These are phyloP conservation scores for Gymnoscopelus microlampas DNA, from an alignment of 2,797 vertebrate species.

Conservation along the genomic window DNA sequence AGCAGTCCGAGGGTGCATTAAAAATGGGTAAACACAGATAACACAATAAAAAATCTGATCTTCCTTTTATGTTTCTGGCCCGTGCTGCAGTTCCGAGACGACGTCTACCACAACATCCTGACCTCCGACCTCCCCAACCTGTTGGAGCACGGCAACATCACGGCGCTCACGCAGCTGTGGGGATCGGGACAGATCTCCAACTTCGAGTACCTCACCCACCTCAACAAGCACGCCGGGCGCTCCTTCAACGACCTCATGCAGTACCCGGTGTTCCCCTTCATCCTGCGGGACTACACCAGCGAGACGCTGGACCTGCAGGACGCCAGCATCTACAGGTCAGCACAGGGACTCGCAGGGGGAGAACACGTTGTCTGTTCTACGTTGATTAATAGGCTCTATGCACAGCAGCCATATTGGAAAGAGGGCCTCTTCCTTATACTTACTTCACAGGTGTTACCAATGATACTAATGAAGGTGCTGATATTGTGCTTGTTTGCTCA, in stretches of 20 bases:
- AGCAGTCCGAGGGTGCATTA: too few species aligned
- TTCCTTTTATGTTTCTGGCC: not conserved
- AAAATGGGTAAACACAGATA: too few species aligned
- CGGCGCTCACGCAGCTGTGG: constrained; percentile 96
- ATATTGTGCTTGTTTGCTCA: too few species aligned
- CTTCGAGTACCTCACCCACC: constrained; percentile 98
- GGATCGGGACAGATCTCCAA: constrained; percentile 97
- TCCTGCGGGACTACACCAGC: constrained; percentile 92
- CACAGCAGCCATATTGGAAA: too few species aligned
- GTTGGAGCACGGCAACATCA: constrained; percentile 97
- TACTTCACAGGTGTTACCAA: too few species aligned
- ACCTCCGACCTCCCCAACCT: constrained; percentile 95
- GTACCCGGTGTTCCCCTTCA: constrained; percentile 98
- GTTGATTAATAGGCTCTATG: too few species aligned
- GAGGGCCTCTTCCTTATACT: too few species aligned
- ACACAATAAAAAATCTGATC: too few species aligned
- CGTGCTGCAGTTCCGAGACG: constrained; percentile 88
- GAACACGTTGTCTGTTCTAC: too few species aligned
- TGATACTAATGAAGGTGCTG: too few species aligned
- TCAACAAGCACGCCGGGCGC: constrained; percentile 98
- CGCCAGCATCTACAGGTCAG: constrained; percentile 88
- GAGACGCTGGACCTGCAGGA: constrained; percentile 93
- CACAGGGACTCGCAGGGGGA: not conserved
- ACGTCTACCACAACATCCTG: constrained; percentile 96
- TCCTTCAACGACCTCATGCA: constrained; percentile 99